Evolutionary conservation across 2,113 vertebrate genomes (phyloP), one percentile per base, ranked within the genome.

Genomic region (Brevimyrus niger): DNA sequence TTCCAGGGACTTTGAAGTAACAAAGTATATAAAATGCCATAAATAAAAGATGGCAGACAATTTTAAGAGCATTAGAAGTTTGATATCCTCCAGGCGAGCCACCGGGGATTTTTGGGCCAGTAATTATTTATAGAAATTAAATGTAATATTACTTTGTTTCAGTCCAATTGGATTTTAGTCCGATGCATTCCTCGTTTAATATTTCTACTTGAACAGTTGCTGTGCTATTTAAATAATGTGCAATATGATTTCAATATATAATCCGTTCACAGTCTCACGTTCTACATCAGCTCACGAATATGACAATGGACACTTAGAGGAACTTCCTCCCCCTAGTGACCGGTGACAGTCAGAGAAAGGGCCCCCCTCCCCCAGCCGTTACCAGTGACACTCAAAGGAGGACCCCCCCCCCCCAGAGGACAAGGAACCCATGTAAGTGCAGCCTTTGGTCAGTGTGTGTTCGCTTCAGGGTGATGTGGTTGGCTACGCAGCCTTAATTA

Each of bases 81-180:
- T 93, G 93, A 92, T 92, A 90, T 91, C 89, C 91, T 91, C 89
- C 88, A 90, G 91, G 91, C 90, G 51, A 87, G 35, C 90, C 92
- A 65, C 88, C 35, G 46, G 93, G 91, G 91, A 93, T 89, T 91
- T 91, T 91, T 87, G 89, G 83, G 82, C 73, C 89, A 92, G 91
- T 91, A 93, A 94, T 93, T 93, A 93, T 94, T 93, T 91, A 94
- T 92, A 92, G 92, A 93, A 93, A 94, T 92, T 88, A 94, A 94
- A 94, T 90, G 92, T 91, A 91, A 91, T 90, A 93, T 93, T 93
- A 93, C 91, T 92, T 94, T 94, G 91, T 93, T 91, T 92, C 87
- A 19, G 73, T 90, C 83, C 91, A 92, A 94, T 93, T 91, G 88
- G 89, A 93, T 94, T 93, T 91, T 61, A 42, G 88, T 86, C 87